Base-by-base conservation (phyloP, 2,113 vertebrate species). In the Paradoxurus hermaphroditus region DNA sequence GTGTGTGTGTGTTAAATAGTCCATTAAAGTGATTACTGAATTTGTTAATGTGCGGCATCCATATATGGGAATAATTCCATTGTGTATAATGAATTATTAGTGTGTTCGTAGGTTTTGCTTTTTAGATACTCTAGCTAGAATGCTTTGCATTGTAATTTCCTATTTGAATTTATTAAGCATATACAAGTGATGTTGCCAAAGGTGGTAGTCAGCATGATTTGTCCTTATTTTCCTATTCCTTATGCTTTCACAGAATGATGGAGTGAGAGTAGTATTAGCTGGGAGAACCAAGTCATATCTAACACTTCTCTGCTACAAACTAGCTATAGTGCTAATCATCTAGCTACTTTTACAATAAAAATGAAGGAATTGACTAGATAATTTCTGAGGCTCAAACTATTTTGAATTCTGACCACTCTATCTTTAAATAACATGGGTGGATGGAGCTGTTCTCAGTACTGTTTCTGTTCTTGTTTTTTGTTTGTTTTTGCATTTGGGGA, bases 131-230 rank as follows among this genome's bases (percentile, higher is more conserved):
- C 56, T 59, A 59, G 21, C 56, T 23, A 59, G 39, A 93, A 88
- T 91, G 39, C 5, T 85, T n/a, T 62, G 18, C 63, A 13, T 72
- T 73, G 11, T 46, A 93, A 34, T 16, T 27, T 92, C 18, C 34
- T 91, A 7, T 72, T 95, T 90, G 68, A 75, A 82, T 85, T 73
- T 97, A 46, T 92, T 93, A 82, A 72, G 46, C 68, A 56, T 27
- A 23, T 23, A 72, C 19, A 73, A 68, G 44, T 87, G 63, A 65
- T 92, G 34, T 90, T 96, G 85, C 59, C 53, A 75, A 29, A 62
- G 41, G 21, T 81, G 70, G 29, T 56, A 44, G 10, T 92, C 56
- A 65, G 3, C 29, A 86, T 93, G 31, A 81, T 81, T 91, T 91
- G 39, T 81, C 18, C 59, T 92, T 88, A 31, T 44, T 97, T 95